Percentiles rank a stretch among this genome's conserved stretches.
Evolutionary conservation across 2,888 invertebrate species (phyloP).

Genomic region (Cactoblastis cactorum): DNA sequence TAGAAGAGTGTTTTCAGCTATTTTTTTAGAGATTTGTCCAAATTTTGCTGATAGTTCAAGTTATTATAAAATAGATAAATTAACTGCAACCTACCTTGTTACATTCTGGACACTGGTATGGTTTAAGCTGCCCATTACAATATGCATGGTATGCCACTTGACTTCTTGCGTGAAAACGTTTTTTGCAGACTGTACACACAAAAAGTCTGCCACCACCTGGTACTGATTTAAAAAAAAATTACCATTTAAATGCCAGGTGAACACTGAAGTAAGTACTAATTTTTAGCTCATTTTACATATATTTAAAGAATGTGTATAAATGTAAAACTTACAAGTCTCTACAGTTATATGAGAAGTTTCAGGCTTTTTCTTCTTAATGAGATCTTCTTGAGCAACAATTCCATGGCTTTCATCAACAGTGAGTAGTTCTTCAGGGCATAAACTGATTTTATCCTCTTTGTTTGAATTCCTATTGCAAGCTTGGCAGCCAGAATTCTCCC

Average conservation of each 20-base stretch:
- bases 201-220: constrained; percentile 74
- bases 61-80: background rate
- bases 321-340: constrained; percentile 48
- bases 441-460: constrained; percentile 22
- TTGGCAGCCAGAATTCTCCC: constrained; percentile 82
- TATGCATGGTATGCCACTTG: constrained; percentile 83
- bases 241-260: constrained; percentile 1
- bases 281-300: too few species aligned
- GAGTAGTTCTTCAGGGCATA: background rate
- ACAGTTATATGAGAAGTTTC: constrained; percentile 61
- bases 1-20: too few species aligned
- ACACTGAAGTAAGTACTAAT: too few species aligned
- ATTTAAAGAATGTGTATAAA: too few species aligned
- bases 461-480: constrained; percentile 58
- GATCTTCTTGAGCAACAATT: constrained; percentile 28
- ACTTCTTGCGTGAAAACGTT: constrained; percentile 83
- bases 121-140: constrained; percentile 78
- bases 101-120: constrained; percentile 67
- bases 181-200: constrained; percentile 83
- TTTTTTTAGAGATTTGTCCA: too few species aligned
- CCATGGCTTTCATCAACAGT: background rate
- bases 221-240: constrained; percentile 43
- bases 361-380: constrained; percentile 50
- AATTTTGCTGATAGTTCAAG: too few species aligned
- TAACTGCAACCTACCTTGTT: constrained; percentile 42